These are phyloP conservation scores for Sweltsa coloradensis DNA, from an alignment of 1,140 invertebrate genomes.

Conservation along the genomic window DNA sequence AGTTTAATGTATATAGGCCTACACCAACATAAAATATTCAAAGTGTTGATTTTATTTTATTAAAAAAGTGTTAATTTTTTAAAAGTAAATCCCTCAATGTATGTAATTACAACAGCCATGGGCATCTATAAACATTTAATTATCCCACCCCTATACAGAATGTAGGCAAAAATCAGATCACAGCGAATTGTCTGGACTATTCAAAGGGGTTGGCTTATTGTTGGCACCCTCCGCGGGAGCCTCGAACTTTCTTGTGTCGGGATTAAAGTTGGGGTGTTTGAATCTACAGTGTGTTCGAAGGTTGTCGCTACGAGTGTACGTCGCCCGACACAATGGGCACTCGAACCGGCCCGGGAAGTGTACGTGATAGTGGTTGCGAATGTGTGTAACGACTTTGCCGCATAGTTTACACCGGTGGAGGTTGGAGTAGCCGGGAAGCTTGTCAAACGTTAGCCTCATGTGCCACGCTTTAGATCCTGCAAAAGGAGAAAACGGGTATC, in stretches of 20 bases:
- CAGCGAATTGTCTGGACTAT: too few species aligned
- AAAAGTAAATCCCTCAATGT: too few species aligned
- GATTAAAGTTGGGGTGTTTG: constrained; percentile 69
- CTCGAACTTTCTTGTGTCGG: constrained; percentile 72
- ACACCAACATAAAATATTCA: too few species aligned
- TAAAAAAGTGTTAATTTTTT: too few species aligned
- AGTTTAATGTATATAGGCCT: too few species aligned
- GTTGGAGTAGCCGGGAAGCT: constrained; percentile 67
- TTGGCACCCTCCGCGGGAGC: too few species aligned
- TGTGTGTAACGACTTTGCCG: constrained; percentile 82
- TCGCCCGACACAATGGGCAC: constrained; percentile 73
- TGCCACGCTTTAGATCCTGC: constrained; percentile 84
- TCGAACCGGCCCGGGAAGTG: constrained; percentile 79
- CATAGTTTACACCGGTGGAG: constrained; percentile 82
- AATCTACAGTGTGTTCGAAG: constrained; percentile 79
- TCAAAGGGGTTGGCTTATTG: too few species aligned
- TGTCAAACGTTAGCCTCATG: constrained; percentile 82
- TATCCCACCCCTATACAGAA: too few species aligned
- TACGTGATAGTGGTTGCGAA: constrained; percentile 82
- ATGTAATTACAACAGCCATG: too few species aligned
- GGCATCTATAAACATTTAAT: too few species aligned
- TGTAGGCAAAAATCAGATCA: too few species aligned
- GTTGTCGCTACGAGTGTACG: constrained; percentile 78
- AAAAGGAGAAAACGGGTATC: constrained; percentile 42
- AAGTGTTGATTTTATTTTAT: too few species aligned